These are phyloP conservation scores for Phyllostomus hastatus DNA, from an alignment of 2,113 vertebrate genomes.

Conservation along the genomic window DNA sequence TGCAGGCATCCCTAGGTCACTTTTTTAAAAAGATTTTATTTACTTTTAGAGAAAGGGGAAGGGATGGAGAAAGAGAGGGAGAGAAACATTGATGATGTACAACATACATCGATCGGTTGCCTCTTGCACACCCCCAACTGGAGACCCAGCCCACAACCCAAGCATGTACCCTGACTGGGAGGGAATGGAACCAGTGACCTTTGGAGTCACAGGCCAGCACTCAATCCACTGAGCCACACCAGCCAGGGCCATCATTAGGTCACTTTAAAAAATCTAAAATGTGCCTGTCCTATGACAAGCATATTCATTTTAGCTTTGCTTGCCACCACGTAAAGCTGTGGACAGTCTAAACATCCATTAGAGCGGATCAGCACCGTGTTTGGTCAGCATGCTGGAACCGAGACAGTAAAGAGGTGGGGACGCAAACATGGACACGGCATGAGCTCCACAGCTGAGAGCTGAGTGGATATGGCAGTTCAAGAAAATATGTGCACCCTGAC, in stretches of 20 bases:
- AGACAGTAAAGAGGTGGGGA: neutral
- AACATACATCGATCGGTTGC: too few relatives aligned
- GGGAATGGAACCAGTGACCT: too few relatives aligned
- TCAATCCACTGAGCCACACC: too few relatives aligned
- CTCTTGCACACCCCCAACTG: too few relatives aligned
- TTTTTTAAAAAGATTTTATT: too few relatives aligned
- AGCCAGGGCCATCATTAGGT: neutral
- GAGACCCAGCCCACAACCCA: too few relatives aligned
- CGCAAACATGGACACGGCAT: neutral
- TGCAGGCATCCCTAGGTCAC: too few relatives aligned
- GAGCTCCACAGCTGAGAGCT: neutral
- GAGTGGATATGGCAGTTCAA: neutral
- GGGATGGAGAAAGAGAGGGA: too few relatives aligned
- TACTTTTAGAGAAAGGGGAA: too few relatives aligned
- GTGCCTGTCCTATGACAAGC: neutral
- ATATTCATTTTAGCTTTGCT: neutral
- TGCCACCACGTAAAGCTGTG: neutral
- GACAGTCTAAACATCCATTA: neutral
- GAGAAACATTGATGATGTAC: too few relatives aligned
- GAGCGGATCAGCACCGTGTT: neutral
- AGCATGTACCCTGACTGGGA: too few relatives aligned
- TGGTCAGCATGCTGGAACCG: fast-evolving
- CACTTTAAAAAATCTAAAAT: neutral
- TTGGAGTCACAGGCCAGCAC: too few relatives aligned
- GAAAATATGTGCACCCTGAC: neutral